A percentile compares a stretch with the other conserved stretches of the same genome.
Conservation (phyloP, 2,113 vertebrate species). For the Chiloscyllium plagiosum region DNA sequence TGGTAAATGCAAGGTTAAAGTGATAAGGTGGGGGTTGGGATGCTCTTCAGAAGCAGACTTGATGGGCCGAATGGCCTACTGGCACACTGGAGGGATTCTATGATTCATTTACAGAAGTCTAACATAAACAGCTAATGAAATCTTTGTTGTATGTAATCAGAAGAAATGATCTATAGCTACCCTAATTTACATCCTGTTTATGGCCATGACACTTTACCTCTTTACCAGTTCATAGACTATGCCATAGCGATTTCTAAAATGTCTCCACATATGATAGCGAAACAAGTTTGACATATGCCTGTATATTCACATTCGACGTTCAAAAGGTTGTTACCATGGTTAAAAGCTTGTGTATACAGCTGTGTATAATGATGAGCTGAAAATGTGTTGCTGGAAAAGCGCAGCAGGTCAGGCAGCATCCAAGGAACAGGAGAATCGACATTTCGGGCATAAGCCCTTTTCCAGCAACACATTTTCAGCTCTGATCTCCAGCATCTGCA, state of each 20-base stretch:
- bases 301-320: background rate
- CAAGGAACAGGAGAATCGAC: too few species aligned
- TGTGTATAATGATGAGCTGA: background rate
- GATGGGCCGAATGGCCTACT: too few species aligned
- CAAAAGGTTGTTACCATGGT: background rate
- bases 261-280: background rate
- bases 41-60: too few species aligned
- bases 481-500: too few species aligned
- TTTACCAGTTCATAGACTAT: background rate
- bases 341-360: background rate
- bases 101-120: background rate
- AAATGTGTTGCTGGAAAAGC: too few species aligned
- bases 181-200: background rate
- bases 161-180: background rate
- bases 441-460: too few species aligned
- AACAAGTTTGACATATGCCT: background rate
- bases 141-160: background rate
- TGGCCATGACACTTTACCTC: background rate
- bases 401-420: too few species aligned
- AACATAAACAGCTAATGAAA: background rate
- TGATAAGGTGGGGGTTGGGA: too few species aligned
- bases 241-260: background rate
- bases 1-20: too few species aligned
- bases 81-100: too few species aligned
- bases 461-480: too few species aligned